phyloP scores from a whole-genome alignment of 2,797 vertebrate genomes.

The Synanceia verrucosa region DNA sequence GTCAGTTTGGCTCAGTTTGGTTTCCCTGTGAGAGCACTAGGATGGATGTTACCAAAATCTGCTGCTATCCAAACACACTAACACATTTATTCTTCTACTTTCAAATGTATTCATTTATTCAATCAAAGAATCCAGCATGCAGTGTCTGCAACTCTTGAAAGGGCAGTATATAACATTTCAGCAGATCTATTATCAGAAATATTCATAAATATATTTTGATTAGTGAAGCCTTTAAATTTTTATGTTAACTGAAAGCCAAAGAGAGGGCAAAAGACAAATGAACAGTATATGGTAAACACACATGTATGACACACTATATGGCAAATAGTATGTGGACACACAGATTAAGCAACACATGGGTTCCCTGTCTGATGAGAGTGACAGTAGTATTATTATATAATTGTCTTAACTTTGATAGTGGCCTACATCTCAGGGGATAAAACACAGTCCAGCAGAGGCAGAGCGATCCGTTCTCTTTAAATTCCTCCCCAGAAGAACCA shows the following conservation, averaged over 20 bases:
- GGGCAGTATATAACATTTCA: neutral
- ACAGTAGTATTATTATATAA: neutral
- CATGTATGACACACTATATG: neutral
- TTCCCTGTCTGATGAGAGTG: neutral
- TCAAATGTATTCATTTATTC: neutral
- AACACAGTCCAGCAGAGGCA: constrained; percentile 12
- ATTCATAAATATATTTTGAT: neutral
- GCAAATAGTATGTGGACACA: neutral
- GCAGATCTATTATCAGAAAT: neutral
- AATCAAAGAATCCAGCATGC: neutral
- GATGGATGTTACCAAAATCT: neutral
- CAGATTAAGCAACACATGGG: neutral
- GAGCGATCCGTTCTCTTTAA: constrained; percentile 37
- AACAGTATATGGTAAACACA: neutral
- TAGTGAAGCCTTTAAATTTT: neutral
- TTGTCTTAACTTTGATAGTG: constrained; percentile 17
- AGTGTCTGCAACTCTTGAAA: neutral
- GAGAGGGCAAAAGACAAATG: neutral
- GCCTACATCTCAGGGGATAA: neutral
- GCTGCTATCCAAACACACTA: neutral
- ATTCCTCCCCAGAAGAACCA: constrained; percentile 17
- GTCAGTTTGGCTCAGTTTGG: neutral
- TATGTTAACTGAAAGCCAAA: too few species aligned
- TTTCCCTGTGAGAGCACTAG: neutral
- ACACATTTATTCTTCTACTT: neutral